Percentiles rank a stretch among this genome's conserved stretches.
Conservation (phyloP, 2,113 vertebrate species). For the Ondatra zibethicus region DNA sequence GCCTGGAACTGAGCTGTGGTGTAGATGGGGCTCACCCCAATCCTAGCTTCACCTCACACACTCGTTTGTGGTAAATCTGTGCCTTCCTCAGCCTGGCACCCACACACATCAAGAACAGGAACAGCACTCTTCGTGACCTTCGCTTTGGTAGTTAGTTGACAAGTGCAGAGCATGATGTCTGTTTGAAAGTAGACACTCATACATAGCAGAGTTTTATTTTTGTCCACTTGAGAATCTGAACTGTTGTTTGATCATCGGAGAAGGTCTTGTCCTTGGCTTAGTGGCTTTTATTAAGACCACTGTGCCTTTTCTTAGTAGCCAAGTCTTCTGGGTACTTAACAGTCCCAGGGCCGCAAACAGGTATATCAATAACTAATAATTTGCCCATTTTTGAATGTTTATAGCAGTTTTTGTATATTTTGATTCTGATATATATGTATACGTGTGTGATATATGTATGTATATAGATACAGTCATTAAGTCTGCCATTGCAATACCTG, state of each 20-base stretch:
- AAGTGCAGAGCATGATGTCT: background rate
- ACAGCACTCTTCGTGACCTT: background rate
- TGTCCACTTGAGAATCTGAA: background rate
- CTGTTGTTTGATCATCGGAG: constrained; percentile 24
- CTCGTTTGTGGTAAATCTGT: background rate
- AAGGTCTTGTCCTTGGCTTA: background rate
- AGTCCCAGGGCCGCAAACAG: background rate
- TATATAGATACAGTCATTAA: background rate
- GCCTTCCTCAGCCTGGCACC: background rate
- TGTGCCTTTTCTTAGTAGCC: background rate
- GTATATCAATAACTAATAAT: background rate
- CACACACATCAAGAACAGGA: background rate
- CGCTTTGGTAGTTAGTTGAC: background rate
- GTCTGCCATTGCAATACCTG: background rate
- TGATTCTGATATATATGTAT: background rate
- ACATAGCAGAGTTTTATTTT: background rate
- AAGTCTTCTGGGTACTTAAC: background rate
- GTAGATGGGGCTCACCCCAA: background rate
- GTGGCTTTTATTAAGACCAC: background rate
- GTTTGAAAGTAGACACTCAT: background rate
- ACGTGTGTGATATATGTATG: background rate
- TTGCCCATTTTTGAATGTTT: constrained; percentile 8
- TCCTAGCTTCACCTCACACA: background rate
- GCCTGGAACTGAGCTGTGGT: background rate
- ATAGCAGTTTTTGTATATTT: constrained; percentile 6